A percentile compares a stretch with the other conserved stretches of the same genome.
phyloP scores from a whole-genome alignment of 2,797 vertebrate species.

The Potorous gilbertii region DNA sequence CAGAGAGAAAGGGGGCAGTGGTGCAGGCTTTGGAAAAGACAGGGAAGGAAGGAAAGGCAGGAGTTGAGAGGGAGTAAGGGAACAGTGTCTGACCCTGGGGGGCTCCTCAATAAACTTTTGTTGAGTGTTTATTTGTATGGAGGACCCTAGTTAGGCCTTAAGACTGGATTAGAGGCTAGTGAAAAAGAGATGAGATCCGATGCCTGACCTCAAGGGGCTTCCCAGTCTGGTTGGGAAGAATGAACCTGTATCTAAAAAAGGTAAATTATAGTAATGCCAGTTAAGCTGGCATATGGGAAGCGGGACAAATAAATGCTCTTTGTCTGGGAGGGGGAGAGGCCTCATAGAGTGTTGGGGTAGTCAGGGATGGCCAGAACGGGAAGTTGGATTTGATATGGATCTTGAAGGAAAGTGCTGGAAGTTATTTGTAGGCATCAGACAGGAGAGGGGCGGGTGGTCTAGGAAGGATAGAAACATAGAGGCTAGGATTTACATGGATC shows the following conservation, averaged over 20 bases:
- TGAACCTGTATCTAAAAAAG: background rate
- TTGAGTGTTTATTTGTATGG: background rate
- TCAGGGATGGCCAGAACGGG: background rate
- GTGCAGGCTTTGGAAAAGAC: background rate
- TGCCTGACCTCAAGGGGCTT: background rate
- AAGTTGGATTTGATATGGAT: background rate
- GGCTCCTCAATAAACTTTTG: background rate
- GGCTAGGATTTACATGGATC: background rate
- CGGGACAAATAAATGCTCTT: background rate
- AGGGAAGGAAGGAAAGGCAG: background rate
- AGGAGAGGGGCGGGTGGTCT: background rate
- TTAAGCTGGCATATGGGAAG: background rate
- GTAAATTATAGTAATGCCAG: background rate
- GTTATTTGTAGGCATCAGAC: background rate
- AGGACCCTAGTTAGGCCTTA: background rate
- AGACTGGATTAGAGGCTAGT: background rate
- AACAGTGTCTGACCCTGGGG: background rate
- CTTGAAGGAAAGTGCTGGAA: background rate
- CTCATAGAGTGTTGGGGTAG: background rate
- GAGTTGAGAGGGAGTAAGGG: background rate
- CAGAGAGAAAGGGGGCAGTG: background rate
- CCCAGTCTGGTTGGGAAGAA: background rate
- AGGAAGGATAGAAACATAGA: background rate
- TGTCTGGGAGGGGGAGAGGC: background rate
- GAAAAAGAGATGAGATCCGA: background rate